A percentile compares a stretch with the other conserved stretches of the same genome.
Conservation (phyloP, 2,888 invertebrate species). For the Netelia fuscicornis region DNA sequence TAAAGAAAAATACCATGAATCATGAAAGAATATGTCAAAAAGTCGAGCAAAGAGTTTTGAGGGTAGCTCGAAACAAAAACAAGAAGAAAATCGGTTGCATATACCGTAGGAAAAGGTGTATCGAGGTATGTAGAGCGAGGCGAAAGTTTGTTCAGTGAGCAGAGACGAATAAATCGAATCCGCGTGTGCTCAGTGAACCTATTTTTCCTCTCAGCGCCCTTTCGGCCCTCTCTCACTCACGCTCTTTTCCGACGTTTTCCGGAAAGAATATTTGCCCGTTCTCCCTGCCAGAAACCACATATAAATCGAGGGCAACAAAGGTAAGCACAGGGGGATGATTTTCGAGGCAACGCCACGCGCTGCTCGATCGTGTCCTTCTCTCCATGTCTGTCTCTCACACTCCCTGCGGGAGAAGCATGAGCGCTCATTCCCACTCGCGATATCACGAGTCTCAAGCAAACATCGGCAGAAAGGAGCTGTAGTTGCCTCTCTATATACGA, state of each 20-base stretch:
- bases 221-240: constrained; percentile 22
- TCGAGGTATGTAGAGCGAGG: not conserved
- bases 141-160: constrained; percentile 34
- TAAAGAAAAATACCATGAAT: not conserved
- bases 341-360: constrained; percentile 17
- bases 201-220: constrained; percentile 48
- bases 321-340: constrained; percentile 16
- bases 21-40: not conserved
- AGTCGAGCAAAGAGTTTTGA: not conserved
- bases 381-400: too few relatives aligned
- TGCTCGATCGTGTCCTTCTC: constrained; percentile 7
- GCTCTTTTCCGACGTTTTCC: constrained; percentile 12
- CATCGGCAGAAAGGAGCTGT: constrained; percentile 40
- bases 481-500: constrained; percentile 6
- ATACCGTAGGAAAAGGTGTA: constrained; percentile 7
- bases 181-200: constrained; percentile 38
- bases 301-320: constrained; percentile 46
- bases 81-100: not conserved
- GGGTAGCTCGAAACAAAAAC: not conserved
- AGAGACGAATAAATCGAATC: constrained; percentile 53
- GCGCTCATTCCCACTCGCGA: constrained; percentile 30
- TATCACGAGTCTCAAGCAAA: constrained; percentile 55
- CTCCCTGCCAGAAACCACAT: constrained; percentile 14
- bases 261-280: constrained; percentile 1
- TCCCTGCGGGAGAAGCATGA: not conserved